Evolutionary conservation across 2,797 vertebrate species (phyloP).

Genomic region (Cuculus canorus): DNA sequence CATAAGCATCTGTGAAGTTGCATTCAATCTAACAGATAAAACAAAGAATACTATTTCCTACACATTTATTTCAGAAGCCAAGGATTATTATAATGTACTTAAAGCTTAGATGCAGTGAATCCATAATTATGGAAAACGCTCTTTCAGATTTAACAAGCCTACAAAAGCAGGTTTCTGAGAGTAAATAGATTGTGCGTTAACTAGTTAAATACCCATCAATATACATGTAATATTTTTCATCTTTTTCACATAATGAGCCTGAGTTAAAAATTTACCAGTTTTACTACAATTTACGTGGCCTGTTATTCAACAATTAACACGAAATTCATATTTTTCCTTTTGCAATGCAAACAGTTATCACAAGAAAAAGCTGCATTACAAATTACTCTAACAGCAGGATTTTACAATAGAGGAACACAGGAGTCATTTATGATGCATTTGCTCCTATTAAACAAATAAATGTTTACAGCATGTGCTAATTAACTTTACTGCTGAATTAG

Average conservation of each 20-base stretch:
- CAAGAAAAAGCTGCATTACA: neutral
- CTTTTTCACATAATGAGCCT: neutral
- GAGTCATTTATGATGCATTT: conserved; percentile 26
- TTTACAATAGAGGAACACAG: neutral
- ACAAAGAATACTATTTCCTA: neutral
- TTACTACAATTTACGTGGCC: neutral
- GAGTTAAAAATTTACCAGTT: neutral
- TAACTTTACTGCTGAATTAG: conserved; percentile 34
- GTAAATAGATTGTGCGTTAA: neutral
- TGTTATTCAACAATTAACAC: neutral
- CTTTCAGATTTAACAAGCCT: neutral
- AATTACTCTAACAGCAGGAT: neutral
- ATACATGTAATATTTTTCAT: neutral
- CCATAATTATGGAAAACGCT: neutral
- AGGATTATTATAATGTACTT: neutral
- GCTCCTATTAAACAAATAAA: conserved; percentile 42
- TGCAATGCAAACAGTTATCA: neutral
- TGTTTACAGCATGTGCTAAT: conserved; percentile 32
- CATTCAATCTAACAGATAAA: neutral
- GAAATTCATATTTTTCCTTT: neutral
- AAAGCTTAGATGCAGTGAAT: neutral
- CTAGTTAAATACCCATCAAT: neutral
- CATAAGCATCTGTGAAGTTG: neutral
- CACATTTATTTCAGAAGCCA: neutral
- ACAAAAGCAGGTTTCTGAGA: neutral